These are phyloP conservation scores for Odobenus rosmarus DNA, from an alignment of 2,113 vertebrate genomes.

Conservation along the genomic window DNA sequence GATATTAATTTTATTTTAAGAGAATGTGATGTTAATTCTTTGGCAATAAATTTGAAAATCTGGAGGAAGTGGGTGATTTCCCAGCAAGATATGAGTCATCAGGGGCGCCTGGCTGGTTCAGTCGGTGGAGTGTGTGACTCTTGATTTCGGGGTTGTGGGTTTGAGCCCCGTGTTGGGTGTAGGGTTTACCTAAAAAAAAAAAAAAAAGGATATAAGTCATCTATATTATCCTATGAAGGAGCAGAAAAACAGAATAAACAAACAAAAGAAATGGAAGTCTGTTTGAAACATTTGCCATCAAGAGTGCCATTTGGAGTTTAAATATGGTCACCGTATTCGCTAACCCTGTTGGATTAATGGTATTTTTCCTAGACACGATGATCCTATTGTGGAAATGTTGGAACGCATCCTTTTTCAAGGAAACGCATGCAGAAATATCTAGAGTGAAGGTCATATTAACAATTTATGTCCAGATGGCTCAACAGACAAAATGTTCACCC, in stretches of 20 bases:
- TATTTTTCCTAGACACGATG: not conserved
- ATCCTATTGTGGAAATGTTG: no score
- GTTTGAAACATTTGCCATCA: not conserved
- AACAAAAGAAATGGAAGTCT: not conserved
- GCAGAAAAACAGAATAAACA: not conserved
- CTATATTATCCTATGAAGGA: not conserved
- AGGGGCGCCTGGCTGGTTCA: not conserved
- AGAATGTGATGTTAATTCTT: not conserved
- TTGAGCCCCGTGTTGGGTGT: not conserved
- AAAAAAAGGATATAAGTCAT: not conserved
- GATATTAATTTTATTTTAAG: not conserved
- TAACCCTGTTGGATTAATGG: not conserved
- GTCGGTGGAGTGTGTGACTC: accelerated
- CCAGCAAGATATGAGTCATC: not conserved
- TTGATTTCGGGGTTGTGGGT: not conserved
- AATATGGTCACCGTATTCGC: not conserved
- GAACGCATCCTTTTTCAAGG: not conserved
- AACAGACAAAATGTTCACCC: accelerated
- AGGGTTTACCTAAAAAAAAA: not conserved
- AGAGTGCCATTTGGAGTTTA: not conserved
- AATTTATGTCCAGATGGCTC: not conserved
- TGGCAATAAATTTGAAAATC: not conserved
- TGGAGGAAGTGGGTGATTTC: not conserved
- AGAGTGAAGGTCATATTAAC: not conserved
- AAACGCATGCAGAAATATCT: not conserved